phyloP scores from a whole-genome alignment of 2,888 invertebrate genomes.

The Troglohyphantes excavatus region DNA sequence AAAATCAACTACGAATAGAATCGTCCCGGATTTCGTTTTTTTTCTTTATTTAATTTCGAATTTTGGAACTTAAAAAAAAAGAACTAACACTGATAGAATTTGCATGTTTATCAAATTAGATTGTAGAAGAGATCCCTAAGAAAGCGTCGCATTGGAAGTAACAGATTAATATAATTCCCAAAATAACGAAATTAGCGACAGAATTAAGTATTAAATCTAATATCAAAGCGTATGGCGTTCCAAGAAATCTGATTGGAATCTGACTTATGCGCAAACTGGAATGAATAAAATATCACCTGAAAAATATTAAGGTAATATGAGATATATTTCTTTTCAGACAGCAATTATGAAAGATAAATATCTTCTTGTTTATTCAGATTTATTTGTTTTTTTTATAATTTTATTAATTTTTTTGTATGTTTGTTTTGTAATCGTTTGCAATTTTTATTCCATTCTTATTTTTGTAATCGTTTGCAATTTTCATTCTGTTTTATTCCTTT shows the following conservation, averaged over 20 bases:
- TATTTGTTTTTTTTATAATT: too few relatives aligned
- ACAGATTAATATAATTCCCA: constrained; percentile 11
- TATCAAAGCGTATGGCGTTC: neutral
- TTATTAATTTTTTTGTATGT: neutral
- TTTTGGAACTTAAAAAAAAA: neutral
- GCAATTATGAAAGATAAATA: too few relatives aligned
- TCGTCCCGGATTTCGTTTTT: neutral
- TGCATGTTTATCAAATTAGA: constrained; percentile 2
- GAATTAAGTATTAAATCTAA: constrained; percentile 46
- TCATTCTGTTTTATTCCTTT: too few relatives aligned
- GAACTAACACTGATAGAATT: neutral
- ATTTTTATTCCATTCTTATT: too few relatives aligned
- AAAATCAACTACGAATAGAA: neutral
- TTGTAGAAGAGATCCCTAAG: neutral
- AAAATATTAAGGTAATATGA: neutral
- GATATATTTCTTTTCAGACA: neutral
- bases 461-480: too few relatives aligned
- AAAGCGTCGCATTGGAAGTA: neutral
- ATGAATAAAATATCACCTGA: neutral
- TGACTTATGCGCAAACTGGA: neutral
- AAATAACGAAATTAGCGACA: constrained; percentile 33
- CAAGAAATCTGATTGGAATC: constrained; percentile 17
- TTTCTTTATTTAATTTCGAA: neutral
- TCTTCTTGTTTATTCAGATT: too few relatives aligned
- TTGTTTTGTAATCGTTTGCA: too few relatives aligned